Conservation (phyloP, 1,140 invertebrate genomes). For the Brachionus calyciflorus region DNA sequence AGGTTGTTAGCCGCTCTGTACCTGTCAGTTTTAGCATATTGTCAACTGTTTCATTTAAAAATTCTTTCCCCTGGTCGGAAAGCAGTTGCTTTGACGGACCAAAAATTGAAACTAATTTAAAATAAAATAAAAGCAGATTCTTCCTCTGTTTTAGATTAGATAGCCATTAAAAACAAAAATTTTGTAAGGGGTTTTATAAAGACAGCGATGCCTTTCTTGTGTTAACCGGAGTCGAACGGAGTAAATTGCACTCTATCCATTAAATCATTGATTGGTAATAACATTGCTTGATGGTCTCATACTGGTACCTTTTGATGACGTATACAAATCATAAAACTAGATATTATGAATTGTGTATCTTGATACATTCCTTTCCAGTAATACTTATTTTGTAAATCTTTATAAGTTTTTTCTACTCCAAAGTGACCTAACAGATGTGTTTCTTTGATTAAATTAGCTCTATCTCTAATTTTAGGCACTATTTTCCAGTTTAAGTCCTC, state of each 20-base stretch:
- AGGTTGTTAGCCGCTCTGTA: background rate
- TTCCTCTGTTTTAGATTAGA: slow-evolving; percentile 23
- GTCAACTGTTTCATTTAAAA: background rate
- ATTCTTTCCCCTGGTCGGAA: slow-evolving; percentile 37
- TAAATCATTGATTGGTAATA: slow-evolving; percentile 2
- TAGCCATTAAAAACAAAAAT: slow-evolving; percentile 1
- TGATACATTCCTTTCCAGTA: slow-evolving; percentile 21
- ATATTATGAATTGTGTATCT: slow-evolving; percentile 3
- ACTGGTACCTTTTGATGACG: background rate
- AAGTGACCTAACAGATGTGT: too few species aligned
- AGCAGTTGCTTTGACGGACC: slow-evolving; percentile 22
- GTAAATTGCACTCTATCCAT: slow-evolving; percentile 11
- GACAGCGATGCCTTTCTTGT: background rate
- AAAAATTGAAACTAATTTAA: background rate
- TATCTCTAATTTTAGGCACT: too few species aligned
- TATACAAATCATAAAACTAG: slow-evolving; percentile 8
- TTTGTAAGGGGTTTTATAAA: slow-evolving; percentile 4
- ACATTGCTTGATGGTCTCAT: background rate
- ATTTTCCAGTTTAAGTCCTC: too few species aligned
- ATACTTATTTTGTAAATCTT: background rate
- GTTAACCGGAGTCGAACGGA: background rate
- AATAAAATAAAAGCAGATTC: slow-evolving; percentile 4
- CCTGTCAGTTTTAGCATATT: background rate
- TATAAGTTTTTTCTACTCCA: slow-evolving; percentile 10
- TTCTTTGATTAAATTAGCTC: too few species aligned